Conservation (phyloP, 2,113 vertebrate genomes). For the Nibea coibor region DNA sequence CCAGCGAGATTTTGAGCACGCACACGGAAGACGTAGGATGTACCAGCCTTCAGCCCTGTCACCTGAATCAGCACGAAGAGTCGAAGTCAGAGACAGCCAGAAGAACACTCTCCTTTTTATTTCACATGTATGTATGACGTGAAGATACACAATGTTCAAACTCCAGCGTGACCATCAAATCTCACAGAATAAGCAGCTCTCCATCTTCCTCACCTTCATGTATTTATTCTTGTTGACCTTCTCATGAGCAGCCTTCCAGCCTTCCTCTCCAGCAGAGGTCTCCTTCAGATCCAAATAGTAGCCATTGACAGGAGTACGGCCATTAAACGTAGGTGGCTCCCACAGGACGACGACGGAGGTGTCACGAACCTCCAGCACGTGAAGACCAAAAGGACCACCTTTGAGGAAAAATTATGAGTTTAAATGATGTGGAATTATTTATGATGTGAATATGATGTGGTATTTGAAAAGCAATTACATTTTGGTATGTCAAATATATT, state of each 20-base stretch:
- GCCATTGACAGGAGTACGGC: conserved; percentile 90
- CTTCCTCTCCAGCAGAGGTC: conserved; percentile 82
- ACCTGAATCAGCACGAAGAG: conserved; percentile 81
- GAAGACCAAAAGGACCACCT: conserved; percentile 91
- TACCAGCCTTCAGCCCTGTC: conserved; percentile 85
- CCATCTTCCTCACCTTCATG: conserved; percentile 87
- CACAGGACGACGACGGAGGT: conserved; percentile 92
- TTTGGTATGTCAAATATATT: no score
- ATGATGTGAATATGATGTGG: background rate
- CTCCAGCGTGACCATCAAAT: background rate
- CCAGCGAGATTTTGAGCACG: conserved; percentile 93
- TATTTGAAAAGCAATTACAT: no score
- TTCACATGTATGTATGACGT: background rate
- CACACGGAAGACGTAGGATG: conserved; percentile 90
- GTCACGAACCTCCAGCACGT: conserved; percentile 90
- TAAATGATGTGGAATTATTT: background rate
- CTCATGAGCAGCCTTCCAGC: conserved; percentile 91
- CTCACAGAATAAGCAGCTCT: background rate
- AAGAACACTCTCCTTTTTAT: background rate
- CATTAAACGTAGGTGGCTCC: conserved; percentile 89
- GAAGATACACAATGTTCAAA: background rate
- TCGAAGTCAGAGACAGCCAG: background rate
- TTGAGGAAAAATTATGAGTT: background rate
- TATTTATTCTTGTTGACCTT: conserved; percentile 85
- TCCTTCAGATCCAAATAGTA: conserved; percentile 94